These are phyloP conservation scores for Anagrus nilaparvatae DNA, from an alignment of 1,140 invertebrate species.

Conservation along the genomic window DNA sequence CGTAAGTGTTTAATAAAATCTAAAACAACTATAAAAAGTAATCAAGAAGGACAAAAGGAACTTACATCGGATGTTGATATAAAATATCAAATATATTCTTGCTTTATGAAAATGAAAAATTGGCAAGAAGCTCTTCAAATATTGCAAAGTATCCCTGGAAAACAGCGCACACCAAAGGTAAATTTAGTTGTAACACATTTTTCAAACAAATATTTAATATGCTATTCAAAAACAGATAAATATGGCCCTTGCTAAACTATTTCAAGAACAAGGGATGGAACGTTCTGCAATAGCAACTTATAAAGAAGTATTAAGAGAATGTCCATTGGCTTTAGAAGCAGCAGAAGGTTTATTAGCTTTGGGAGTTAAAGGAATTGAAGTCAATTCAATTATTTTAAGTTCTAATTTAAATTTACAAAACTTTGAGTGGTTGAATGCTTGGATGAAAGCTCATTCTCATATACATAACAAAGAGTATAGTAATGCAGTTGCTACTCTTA, in stretches of 20 bases:
- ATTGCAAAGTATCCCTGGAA: slow-evolving; percentile 59
- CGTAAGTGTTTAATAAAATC: slow-evolving; percentile 57
- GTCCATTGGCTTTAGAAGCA: slow-evolving; percentile 63
- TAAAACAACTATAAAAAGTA: slow-evolving; percentile 41
- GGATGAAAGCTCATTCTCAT: slow-evolving; percentile 59
- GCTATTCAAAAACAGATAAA: slow-evolving; percentile 37
- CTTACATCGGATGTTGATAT: slow-evolving; percentile 53
- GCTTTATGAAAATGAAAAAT: slow-evolving; percentile 55
- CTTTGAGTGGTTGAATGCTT: slow-evolving; percentile 52
- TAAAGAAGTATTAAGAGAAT: slow-evolving; percentile 67
- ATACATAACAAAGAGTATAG: slow-evolving; percentile 53
- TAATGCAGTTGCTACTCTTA: slow-evolving; percentile 51
- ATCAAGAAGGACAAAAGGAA: slow-evolving; percentile 40
- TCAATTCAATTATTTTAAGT: slow-evolving; percentile 55
- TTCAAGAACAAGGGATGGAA: slow-evolving; percentile 60
- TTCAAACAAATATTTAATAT: slow-evolving; percentile 11
- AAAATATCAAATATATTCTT: slow-evolving; percentile 66
- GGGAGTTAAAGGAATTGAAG: slow-evolving; percentile 60
- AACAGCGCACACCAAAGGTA: slow-evolving; percentile 56
- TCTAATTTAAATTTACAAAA: slow-evolving; percentile 38
- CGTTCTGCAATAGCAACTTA: slow-evolving; percentile 59
- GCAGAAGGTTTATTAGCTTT: slow-evolving; percentile 55
- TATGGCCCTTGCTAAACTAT: slow-evolving; percentile 61
- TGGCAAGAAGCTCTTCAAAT: slow-evolving; percentile 51
- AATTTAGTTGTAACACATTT: too few relatives aligned